A percentile compares a stretch with the other conserved stretches of the same genome.
Conservation (phyloP, 2,797 vertebrate species). For the Cetoscarus ocellatus region DNA sequence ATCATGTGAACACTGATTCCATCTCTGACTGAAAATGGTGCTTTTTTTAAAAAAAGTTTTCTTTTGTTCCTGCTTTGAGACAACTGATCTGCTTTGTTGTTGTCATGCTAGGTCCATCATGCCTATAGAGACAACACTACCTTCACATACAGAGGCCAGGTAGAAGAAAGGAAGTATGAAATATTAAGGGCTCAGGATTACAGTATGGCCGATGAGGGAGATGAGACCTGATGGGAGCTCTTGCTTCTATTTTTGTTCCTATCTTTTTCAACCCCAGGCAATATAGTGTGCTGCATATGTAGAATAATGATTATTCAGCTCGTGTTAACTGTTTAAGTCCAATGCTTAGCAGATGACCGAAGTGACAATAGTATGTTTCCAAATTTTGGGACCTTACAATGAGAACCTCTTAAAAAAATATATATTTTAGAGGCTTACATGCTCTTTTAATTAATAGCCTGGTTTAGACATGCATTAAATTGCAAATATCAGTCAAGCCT, state of each 20-base stretch:
- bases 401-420: conserved; percentile 1
- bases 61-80: conserved; percentile 11
- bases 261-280: conserved; percentile 34
- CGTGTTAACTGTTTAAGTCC: not conserved
- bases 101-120: conserved; percentile 8
- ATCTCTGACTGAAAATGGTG: conserved; percentile 19
- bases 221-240: conserved; percentile 63
- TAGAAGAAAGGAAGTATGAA: conserved; percentile 67
- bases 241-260: conserved; percentile 62
- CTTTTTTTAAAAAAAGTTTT: conserved; percentile 2
- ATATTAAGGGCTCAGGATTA: conserved; percentile 75
- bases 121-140: conserved; percentile 55
- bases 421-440: not conserved
- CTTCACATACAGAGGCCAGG: conserved; percentile 35
- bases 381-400: not conserved
- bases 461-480: not conserved
- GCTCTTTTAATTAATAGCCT: not conserved
- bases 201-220: conserved; percentile 56
- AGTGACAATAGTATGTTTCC: not conserved
- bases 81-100: conserved; percentile 10
- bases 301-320: conserved; percentile 10
- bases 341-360: conserved; percentile 5
- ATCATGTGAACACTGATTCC: not conserved
- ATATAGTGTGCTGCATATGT: conserved; percentile 4
- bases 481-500: not conserved